Evolutionary conservation across 2,113 vertebrate genomes (phyloP).

Genomic region (Danionella cerebrum): DNA sequence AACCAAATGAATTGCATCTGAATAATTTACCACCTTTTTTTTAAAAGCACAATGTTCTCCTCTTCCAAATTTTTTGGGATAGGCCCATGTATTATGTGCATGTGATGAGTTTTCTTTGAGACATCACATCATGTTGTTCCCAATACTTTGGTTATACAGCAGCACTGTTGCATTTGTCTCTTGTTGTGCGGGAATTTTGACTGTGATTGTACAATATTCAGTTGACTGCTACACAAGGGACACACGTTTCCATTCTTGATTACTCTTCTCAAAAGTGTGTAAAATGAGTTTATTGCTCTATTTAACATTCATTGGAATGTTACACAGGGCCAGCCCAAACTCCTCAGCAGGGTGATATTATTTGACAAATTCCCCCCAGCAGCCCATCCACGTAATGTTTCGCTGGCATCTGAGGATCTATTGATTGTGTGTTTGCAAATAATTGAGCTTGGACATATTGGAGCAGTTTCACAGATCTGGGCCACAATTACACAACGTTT

Average conservation of each 20-base stretch:
- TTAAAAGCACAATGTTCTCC: conserved; percentile 59
- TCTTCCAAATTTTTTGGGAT: conserved; percentile 38
- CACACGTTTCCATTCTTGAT: conserved; percentile 15
- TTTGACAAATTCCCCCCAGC: conserved; percentile 9
- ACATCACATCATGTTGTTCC: conserved; percentile 46
- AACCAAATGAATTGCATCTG: conserved; percentile 65
- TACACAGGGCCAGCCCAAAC: conserved; percentile 41
- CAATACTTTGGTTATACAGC: conserved; percentile 59
- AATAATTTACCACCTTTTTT: conserved; percentile 57
- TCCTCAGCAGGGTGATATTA: background rate
- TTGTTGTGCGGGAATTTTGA: conserved; percentile 18
- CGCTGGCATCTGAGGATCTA: conserved; percentile 3
- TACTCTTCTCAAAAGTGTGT: conserved; percentile 2
- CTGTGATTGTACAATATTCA: conserved; percentile 53
- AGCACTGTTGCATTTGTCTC: conserved; percentile 1
- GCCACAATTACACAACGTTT: conserved; percentile 24
- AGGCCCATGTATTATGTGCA: conserved; percentile 12
- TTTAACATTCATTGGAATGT: conserved; percentile 54
- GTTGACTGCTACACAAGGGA: conserved; percentile 39
- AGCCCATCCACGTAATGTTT: conserved; percentile 12
- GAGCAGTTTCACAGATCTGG: conserved; percentile 16
- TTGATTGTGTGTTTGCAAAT: background rate
- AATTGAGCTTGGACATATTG: background rate
- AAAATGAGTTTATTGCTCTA: conserved; percentile 62
- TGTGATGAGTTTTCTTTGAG: conserved; percentile 57